Conservation (phyloP, 2,888 invertebrate species). For the Willowsia nigromaculata region DNA sequence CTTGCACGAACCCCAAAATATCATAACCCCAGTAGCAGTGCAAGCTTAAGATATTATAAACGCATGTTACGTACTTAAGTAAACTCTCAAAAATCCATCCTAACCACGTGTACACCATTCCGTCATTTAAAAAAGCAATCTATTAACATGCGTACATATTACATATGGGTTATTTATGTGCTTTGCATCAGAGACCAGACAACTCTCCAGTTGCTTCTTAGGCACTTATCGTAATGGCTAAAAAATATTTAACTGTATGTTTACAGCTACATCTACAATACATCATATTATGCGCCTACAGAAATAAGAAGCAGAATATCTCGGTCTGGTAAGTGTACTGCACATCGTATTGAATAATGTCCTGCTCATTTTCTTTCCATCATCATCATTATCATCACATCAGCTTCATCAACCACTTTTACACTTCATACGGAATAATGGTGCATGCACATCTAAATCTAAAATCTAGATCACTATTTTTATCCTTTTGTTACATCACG, state of each 20-base stretch:
- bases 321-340: not conserved
- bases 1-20: constrained; percentile 43
- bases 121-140: constrained; percentile 55
- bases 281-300: not conserved
- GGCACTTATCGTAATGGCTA: not conserved
- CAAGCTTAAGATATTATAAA: not conserved
- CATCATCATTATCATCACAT: constrained; percentile 58
- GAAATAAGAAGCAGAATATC: not conserved
- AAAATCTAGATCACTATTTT: constrained; percentile 63
- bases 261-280: constrained; percentile 1
- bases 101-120: constrained; percentile 58
- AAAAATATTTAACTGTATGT: not conserved
- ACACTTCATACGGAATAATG: constrained; percentile 31
- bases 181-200: not conserved
- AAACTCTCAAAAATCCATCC: constrained; percentile 15
- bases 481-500: constrained; percentile 66
- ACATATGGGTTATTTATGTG: constrained; percentile 23
- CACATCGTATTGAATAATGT: not conserved
- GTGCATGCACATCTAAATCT: constrained; percentile 42
- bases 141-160: not conserved
- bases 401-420: constrained; percentile 54
- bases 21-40: constrained; percentile 41
- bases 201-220: constrained; percentile 15
- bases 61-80: not conserved
- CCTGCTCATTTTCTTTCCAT: constrained; percentile 7